Evolutionary conservation across 2,888 invertebrate species (phyloP).

Genomic region (Dione vanillae): DNA sequence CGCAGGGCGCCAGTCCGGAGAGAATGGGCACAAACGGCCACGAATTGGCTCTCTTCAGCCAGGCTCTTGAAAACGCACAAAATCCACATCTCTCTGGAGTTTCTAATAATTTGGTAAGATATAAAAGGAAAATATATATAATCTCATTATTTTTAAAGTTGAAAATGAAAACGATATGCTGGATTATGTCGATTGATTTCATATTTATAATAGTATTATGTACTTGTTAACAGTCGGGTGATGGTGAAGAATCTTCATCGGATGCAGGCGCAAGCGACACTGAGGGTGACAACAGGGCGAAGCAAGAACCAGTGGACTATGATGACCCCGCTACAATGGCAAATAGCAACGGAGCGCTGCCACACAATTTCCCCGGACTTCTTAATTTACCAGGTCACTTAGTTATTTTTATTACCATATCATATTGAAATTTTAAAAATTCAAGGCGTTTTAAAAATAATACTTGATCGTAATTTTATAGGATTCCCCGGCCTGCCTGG

Average conservation of each 20-base stretch:
- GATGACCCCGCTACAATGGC: constrained; percentile 87
- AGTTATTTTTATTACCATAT: background rate
- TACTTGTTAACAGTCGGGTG: constrained; percentile 56
- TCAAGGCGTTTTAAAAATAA: background rate
- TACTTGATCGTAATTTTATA: constrained; percentile 59
- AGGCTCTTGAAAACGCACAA: constrained; percentile 90
- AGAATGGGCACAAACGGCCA: constrained; percentile 85
- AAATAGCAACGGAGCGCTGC: constrained; percentile 86
- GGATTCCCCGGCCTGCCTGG: constrained; percentile 91
- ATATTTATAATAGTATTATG: too few species aligned
- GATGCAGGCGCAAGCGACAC: constrained; percentile 91
- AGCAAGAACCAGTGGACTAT: constrained; percentile 90
- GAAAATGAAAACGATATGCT: background rate
- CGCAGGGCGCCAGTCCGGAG: constrained; percentile 83
- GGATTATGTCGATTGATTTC: background rate
- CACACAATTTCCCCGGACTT: constrained; percentile 91
- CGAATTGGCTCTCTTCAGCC: constrained; percentile 89
- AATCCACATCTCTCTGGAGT: constrained; percentile 83
- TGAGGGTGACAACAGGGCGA: constrained; percentile 86
- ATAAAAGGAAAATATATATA: background rate
- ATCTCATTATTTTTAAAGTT: background rate
- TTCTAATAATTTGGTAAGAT: constrained; percentile 80
- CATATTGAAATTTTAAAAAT: background rate
- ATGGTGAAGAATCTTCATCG: constrained; percentile 93
- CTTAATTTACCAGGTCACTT: constrained; percentile 90